Conservation (phyloP, 2,113 vertebrate genomes). For the Tupaia tana region DNA sequence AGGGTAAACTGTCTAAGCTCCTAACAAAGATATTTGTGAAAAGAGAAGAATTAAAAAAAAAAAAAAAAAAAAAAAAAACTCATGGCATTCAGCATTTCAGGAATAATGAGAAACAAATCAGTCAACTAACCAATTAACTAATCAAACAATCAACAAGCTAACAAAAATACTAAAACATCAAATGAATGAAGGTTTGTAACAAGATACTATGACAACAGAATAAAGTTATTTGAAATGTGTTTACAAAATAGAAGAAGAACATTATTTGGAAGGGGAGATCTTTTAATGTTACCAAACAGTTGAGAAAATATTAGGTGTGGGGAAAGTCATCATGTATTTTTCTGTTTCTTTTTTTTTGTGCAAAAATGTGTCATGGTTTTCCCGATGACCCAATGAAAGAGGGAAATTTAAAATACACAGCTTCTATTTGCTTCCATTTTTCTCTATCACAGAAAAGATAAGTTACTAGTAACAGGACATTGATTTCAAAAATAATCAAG, state of each 20-base stretch:
- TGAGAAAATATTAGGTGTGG: neutral
- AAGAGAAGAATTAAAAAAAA: neutral
- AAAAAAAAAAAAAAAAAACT: neutral
- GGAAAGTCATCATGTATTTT: too few relatives aligned
- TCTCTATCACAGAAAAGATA: neutral
- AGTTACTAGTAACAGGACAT: neutral
- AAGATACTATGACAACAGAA: neutral
- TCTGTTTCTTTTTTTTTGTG: too few relatives aligned
- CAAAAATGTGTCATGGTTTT: too few relatives aligned
- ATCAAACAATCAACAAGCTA: neutral
- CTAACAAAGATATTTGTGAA: neutral
- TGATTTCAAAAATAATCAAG: neutral
- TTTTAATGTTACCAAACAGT: neutral
- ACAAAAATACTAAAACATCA: neutral
- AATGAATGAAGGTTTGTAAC: neutral
- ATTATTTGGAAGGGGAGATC: neutral
- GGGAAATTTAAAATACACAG: neutral
- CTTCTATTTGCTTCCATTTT: neutral
- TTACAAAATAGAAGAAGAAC: neutral
- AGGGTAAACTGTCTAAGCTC: neutral
- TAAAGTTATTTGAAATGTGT: slow-evolving; percentile 5
- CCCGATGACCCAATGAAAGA: neutral
- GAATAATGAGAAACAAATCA: neutral
- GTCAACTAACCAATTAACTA: neutral
- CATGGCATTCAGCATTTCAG: neutral